Evolutionary conservation across 2,888 invertebrate species (phyloP).

Genomic region (Cephus pulcher): DNA sequence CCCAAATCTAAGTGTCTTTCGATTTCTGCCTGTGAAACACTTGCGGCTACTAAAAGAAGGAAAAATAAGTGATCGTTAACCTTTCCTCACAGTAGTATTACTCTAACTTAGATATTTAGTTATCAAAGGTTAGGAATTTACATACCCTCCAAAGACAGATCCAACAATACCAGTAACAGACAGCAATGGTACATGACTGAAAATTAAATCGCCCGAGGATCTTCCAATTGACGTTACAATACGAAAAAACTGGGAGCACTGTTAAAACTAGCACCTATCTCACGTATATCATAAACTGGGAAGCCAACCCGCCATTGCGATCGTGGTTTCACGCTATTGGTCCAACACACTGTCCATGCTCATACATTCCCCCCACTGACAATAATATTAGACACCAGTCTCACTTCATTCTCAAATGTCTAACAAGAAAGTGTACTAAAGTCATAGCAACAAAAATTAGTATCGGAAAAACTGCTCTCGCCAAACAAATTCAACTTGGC

Average conservation of each 20-base stretch:
- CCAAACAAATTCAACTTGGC: not conserved
- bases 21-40: conserved; percentile 81
- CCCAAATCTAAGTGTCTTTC: conserved; percentile 95
- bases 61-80: not conserved
- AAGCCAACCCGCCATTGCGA: conserved; percentile 60
- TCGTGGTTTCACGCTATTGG: conserved; percentile 70
- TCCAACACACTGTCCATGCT: conserved; percentile 52
- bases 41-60: conserved; percentile 74
- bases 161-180: conserved; percentile 54
- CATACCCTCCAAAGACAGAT: conserved; percentile 58
- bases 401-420: not conserved
- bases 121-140: conserved; percentile 48
- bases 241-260: conserved; percentile 3
- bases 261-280: conserved; percentile 42
- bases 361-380: conserved; percentile 7
- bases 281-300: conserved; percentile 52
- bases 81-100: not conserved
- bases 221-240: not conserved
- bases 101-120: not conserved
- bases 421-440: not conserved
- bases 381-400: not conserved
- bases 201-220: not conserved
- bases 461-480: not conserved
- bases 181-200: conserved; percentile 58
- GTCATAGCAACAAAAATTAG: not conserved